phyloP scores from a whole-genome alignment of 2,113 vertebrate species.

The Dasyornis broadbenti region DNA sequence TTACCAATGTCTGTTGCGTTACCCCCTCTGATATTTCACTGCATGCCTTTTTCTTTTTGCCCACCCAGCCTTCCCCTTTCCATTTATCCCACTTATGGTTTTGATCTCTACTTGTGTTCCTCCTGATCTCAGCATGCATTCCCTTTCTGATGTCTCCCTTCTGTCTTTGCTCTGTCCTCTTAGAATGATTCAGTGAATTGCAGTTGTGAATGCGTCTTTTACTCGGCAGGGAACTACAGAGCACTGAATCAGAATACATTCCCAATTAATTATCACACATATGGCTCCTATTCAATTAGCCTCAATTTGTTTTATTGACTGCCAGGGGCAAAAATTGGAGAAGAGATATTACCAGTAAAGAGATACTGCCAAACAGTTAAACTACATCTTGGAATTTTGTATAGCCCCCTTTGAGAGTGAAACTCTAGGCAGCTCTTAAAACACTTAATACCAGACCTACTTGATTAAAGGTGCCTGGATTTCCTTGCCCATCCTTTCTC shows the following conservation, averaged over 20 bases:
- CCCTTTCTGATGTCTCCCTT: slow-evolving; percentile 23
- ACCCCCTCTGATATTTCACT: neutral
- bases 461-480: neutral
- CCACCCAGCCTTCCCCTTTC: neutral
- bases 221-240: slow-evolving; percentile 21
- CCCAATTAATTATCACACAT: slow-evolving; percentile 59
- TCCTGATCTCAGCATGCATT: slow-evolving; percentile 1
- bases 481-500: neutral
- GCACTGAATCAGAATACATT: slow-evolving; percentile 26
- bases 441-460: neutral
- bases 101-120: slow-evolving; percentile 30
- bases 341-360: slow-evolving; percentile 32
- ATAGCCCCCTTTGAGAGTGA: neutral
- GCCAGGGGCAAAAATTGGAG: slow-evolving; percentile 33
- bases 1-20: neutral
- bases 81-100: neutral
- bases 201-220: slow-evolving; percentile 32
- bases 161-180: slow-evolving; percentile 19
- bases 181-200: slow-evolving; percentile 40
- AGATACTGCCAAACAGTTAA: neutral
- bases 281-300: slow-evolving; percentile 55
- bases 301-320: slow-evolving; percentile 49
- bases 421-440: neutral
- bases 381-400: neutral
- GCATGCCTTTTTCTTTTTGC: neutral